Conservation (phyloP, 2,888 invertebrate species). For the Scaptomyza tumidula region DNA sequence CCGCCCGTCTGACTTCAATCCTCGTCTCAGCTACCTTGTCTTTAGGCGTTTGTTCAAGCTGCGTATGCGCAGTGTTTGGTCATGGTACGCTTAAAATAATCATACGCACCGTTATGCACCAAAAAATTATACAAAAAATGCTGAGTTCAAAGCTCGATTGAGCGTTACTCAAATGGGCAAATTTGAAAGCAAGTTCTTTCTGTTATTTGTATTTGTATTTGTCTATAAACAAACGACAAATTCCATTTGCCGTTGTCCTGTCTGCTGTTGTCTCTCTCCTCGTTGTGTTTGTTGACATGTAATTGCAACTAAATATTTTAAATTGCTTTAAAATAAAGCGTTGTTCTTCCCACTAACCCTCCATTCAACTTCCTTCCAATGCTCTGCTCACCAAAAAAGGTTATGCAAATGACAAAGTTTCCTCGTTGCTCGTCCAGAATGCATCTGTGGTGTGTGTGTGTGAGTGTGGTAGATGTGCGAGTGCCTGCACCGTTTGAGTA, state of each 20-base stretch:
- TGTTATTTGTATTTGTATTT: conserved; percentile 51
- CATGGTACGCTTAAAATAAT: conserved; percentile 68
- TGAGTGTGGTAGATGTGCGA: conserved; percentile 30
- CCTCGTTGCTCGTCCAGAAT: conserved; percentile 42
- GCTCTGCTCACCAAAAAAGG: conserved; percentile 51
- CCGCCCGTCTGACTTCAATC: neutral
- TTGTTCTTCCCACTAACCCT: conserved; percentile 2
- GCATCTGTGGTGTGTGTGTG: conserved; percentile 11
- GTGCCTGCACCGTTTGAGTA: conserved; percentile 72
- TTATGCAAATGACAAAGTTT: conserved; percentile 79
- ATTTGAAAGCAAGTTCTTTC: conserved; percentile 36
- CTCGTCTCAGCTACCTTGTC: conserved; percentile 38
- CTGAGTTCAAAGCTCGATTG: conserved; percentile 46
- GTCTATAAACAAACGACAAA: conserved; percentile 66
- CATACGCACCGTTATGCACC: conserved; percentile 71
- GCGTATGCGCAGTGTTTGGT: conserved; percentile 71
- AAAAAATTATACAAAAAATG: conserved; percentile 22
- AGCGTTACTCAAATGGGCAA: conserved; percentile 32
- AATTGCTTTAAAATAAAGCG: conserved; percentile 81
- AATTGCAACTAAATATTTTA: conserved; percentile 82
- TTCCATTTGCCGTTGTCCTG: conserved; percentile 41
- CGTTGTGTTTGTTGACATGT: conserved; percentile 76
- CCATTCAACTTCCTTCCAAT: neutral
- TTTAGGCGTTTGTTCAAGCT: conserved; percentile 29
- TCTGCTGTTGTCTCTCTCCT: conserved; percentile 27